A percentile compares a stretch with the other conserved stretches of the same genome.
Conservation (phyloP, 2,113 vertebrate species). For the Burhinus oedicnemus region DNA sequence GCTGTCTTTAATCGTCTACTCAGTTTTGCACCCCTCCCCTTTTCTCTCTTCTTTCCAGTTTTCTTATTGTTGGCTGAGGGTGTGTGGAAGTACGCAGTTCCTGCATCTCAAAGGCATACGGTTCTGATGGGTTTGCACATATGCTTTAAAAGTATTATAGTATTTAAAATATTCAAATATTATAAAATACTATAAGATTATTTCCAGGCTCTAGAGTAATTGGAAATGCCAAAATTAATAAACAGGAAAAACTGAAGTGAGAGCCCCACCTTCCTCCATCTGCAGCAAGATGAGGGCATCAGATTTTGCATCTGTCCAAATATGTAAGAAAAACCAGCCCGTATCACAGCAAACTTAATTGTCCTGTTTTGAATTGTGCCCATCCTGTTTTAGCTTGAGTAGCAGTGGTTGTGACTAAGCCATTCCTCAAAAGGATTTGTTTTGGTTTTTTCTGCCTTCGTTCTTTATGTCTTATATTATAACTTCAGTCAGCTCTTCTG, state of each 20-base stretch:
- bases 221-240: not conserved
- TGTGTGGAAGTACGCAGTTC: not conserved
- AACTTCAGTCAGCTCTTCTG: slow-evolving; percentile 10
- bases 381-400: not conserved
- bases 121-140: not conserved
- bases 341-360: not conserved
- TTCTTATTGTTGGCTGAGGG: not conserved
- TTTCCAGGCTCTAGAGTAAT: not conserved
- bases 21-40: not conserved
- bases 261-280: not conserved
- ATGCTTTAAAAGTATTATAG: not conserved
- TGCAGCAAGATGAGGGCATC: not conserved
- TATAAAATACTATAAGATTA: not conserved
- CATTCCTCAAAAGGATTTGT: slow-evolving; percentile 33
- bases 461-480: not conserved
- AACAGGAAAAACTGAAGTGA: not conserved
- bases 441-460: not conserved
- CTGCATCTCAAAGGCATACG: not conserved
- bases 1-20: not conserved
- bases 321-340: not conserved
- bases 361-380: not conserved
- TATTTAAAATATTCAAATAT: not conserved
- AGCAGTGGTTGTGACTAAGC: not conserved
- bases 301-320: not conserved
- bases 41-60: not conserved